phyloP scores from a whole-genome alignment of 1,140 invertebrate genomes.

The Nasonia longicornis region DNA sequence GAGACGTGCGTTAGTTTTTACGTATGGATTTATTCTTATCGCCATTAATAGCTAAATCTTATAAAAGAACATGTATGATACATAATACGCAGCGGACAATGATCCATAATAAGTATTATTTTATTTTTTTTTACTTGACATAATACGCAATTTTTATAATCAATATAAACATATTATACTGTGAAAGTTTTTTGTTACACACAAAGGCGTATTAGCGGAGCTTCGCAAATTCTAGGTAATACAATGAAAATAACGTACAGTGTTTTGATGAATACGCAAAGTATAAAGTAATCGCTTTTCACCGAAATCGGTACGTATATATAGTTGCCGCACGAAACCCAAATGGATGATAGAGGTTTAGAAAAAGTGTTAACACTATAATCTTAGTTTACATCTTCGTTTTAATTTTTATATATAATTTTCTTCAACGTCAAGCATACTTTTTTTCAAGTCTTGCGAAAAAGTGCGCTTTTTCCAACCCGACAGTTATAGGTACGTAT shows the following conservation, averaged over 20 bases:
- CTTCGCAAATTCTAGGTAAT: not conserved
- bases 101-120: conserved; percentile 36
- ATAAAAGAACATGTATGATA: conserved; percentile 67
- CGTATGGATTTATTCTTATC: conserved; percentile 60
- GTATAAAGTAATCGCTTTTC: not conserved
- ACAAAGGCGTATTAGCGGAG: not conserved
- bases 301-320: no score
- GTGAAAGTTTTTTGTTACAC: not conserved
- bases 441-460: conserved; percentile 50
- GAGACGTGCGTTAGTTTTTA: conserved; percentile 15
- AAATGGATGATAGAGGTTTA: not conserved
- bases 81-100: conserved; percentile 60
- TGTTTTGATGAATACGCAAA: not conserved
- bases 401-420: conserved; percentile 27
- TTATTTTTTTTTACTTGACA: conserved; percentile 19
- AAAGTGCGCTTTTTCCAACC: conserved; percentile 37
- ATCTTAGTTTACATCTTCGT: conserved; percentile 39
- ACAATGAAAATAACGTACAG: not conserved
- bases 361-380: conserved; percentile 42
- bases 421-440: conserved; percentile 53
- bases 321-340: not conserved
- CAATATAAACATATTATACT: conserved; percentile 11
- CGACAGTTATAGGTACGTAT: conserved; percentile 6
- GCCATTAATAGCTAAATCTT: conserved; percentile 61
- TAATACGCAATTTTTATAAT: conserved; percentile 32